Evolutionary conservation across 2,113 vertebrate genomes (phyloP).

Genomic region (Planiliza haematocheilus): DNA sequence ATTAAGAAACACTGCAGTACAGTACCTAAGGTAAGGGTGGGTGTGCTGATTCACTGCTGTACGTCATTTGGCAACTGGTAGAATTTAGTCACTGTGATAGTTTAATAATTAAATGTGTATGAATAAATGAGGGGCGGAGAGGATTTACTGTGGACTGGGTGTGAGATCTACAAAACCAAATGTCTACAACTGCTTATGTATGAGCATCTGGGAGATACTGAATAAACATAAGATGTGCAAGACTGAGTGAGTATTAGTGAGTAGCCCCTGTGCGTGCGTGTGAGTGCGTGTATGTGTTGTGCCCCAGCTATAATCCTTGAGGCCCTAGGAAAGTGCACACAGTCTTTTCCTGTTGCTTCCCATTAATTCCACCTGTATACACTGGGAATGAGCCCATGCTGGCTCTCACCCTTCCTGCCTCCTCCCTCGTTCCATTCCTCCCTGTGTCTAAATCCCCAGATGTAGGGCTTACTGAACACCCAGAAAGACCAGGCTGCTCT

Average conservation of each 20-base stretch:
- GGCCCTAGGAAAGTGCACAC: slow-evolving; percentile 68
- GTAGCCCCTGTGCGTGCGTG: slow-evolving; percentile 32
- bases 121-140: slow-evolving; percentile 34
- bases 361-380: slow-evolving; percentile 82
- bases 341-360: slow-evolving; percentile 76
- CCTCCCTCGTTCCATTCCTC: slow-evolving; percentile 55
- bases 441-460: slow-evolving; percentile 68
- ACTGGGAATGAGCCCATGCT: slow-evolving; percentile 74
- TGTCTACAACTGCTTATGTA: neutral
- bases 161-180: slow-evolving; percentile 22
- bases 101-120: slow-evolving; percentile 35
- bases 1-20: slow-evolving; percentile 34
- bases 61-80: slow-evolving; percentile 19
- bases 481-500: slow-evolving; percentile 55
- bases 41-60: slow-evolving; percentile 46
- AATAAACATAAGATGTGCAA: slow-evolving; percentile 12
- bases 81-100: slow-evolving; percentile 33
- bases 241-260: slow-evolving; percentile 28
- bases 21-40: slow-evolving; percentile 20
- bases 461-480: slow-evolving; percentile 61
- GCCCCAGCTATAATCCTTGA: slow-evolving; percentile 63
- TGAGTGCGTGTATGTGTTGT: too few species aligned
- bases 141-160: slow-evolving; percentile 13
- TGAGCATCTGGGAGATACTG: neutral
- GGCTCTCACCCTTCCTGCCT: slow-evolving; percentile 70